A percentile compares a stretch with the other conserved stretches of the same genome.
Evolutionary conservation across 2,113 vertebrate genomes (phyloP).

Genomic region (Sinocyclocheilus maitianheensis): DNA sequence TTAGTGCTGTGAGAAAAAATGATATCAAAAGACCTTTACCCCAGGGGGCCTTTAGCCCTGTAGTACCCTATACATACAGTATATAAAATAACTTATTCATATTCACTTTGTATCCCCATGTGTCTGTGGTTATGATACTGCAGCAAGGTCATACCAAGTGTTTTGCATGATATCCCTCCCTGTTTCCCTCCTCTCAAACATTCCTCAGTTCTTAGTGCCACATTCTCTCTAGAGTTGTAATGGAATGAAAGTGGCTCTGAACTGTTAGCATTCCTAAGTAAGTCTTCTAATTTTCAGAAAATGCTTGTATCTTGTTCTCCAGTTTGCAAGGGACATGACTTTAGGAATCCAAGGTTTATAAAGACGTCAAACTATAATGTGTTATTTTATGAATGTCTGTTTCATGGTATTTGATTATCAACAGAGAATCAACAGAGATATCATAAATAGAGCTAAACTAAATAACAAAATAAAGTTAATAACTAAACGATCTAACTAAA

Average conservation of each 20-base stretch:
- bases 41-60: conserved; percentile 10
- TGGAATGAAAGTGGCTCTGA: neutral
- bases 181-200: neutral
- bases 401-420: conserved; percentile 15
- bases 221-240: neutral
- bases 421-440: neutral
- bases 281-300: conserved; percentile 38
- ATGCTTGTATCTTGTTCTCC: neutral
- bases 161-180: neutral
- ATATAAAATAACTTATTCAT: conserved; percentile 13
- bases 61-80: neutral
- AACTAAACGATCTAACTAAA: neutral
- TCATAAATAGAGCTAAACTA: conserved; percentile 10
- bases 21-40: conserved; percentile 11
- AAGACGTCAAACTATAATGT: conserved; percentile 16
- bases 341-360: neutral
- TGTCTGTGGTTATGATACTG: conserved; percentile 18
- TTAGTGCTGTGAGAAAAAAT: conserved; percentile 14
- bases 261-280: neutral
- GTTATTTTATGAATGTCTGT: conserved; percentile 27
- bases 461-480: conserved; percentile 12
- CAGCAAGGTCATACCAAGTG: neutral
- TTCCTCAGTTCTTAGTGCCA: neutral
- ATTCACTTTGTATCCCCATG: conserved; percentile 8
- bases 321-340: neutral